A percentile compares a stretch with the other conserved stretches of the same genome.
Conservation (phyloP, 2,797 vertebrate species). For the Ambastaia sidthimunki region DNA sequence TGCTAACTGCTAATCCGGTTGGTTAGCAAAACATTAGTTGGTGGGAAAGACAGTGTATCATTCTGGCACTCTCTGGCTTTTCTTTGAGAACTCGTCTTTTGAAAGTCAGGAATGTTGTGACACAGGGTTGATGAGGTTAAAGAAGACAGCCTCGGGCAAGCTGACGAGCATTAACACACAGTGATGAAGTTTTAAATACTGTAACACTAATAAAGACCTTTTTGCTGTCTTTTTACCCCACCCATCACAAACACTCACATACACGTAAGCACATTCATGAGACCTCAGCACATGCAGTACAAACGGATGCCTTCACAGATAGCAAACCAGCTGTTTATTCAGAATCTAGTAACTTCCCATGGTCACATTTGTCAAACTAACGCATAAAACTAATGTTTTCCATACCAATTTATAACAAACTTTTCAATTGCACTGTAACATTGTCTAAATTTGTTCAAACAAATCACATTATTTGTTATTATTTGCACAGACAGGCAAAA, state of each 20-base stretch:
- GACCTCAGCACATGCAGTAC: slow-evolving; percentile 13
- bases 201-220: slow-evolving; percentile 32
- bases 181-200: slow-evolving; percentile 21
- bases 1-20: no score
- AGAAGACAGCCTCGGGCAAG: slow-evolving; percentile 30
- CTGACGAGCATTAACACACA: slow-evolving; percentile 31
- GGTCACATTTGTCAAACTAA: slow-evolving; percentile 20
- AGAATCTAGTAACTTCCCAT: slow-evolving; percentile 27
- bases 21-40: neutral
- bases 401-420: neutral
- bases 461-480: neutral
- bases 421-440: neutral
- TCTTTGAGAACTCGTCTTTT: slow-evolving; percentile 12
- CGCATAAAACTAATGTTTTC: neutral
- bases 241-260: slow-evolving; percentile 33
- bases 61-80: neutral
- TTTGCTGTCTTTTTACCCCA: slow-evolving; percentile 32
- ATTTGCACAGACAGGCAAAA: slow-evolving; percentile 8
- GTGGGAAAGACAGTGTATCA: neutral
- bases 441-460: neutral
- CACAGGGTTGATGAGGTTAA: slow-evolving; percentile 53
- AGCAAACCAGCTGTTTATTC: slow-evolving; percentile 35
- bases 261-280: slow-evolving; percentile 23
- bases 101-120: slow-evolving; percentile 46
- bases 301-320: neutral